Conservation (phyloP, 2,888 invertebrate genomes). For the Hermaeophaga mercurialis region DNA sequence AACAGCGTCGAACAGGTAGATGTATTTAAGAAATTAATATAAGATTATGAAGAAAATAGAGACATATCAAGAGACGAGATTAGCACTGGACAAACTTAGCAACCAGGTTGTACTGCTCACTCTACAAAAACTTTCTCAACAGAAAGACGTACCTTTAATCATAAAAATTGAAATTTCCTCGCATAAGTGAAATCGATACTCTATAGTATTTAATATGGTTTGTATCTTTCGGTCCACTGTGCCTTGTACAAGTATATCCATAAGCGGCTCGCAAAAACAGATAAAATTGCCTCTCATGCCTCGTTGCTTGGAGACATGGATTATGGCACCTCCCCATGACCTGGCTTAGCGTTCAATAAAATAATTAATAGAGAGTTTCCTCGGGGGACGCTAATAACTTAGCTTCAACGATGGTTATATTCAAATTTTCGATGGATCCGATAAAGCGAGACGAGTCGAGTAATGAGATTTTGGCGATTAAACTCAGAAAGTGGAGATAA, state of each 20-base stretch:
- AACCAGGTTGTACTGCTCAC: no score
- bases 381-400: slow-evolving; percentile 41
- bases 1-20: no score
- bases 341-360: slow-evolving; percentile 54
- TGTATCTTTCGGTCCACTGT: no score
- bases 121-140: no score
- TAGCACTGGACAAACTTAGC: no score
- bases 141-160: no score
- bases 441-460: slow-evolving; percentile 36
- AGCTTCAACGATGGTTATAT: slow-evolving; percentile 45
- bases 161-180: no score
- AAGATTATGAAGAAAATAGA: no score
- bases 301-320: slow-evolving; percentile 51
- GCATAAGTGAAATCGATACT: no score
- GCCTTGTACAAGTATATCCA: slow-evolving; percentile 36
- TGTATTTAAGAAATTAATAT: no score
- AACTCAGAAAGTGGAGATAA: slow-evolving; percentile 9
- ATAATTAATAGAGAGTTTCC: slow-evolving; percentile 55
- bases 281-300: slow-evolving; percentile 54
- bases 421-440: slow-evolving; percentile 49
- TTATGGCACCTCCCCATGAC: slow-evolving; percentile 50
- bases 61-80: no score
- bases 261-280: slow-evolving; percentile 47
- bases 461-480: slow-evolving; percentile 26
- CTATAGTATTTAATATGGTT: no score